Evolutionary conservation across 2,113 vertebrate species (phyloP), one percentile per base, ranked within the genome.

Genomic region (Percopsis transmontana): DNA sequence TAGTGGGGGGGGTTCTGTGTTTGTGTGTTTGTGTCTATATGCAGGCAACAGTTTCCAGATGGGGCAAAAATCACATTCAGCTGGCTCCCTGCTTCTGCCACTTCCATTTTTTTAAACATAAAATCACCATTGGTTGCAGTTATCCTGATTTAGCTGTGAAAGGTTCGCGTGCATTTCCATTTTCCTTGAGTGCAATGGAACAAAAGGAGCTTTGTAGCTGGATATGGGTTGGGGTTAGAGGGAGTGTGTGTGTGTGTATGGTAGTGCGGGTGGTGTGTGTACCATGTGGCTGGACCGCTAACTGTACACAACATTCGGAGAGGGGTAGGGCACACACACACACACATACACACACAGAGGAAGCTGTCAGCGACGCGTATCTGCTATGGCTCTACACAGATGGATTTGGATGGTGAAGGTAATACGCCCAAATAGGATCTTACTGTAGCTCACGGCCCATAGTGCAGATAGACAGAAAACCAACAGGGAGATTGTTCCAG

Each of bases 151-250:
- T 75, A 63, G 58, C 76, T 75, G 66, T 68, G 70, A 76, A 77
- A 64, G 57, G 61, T 66, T 90, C 84, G 85, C 80, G 62, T 90
- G 83, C 72, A 48, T 78, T 81, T 65, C 68, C 58, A 82, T 80
- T 87, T 86, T 90, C 76, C 84, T 68, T 70, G 70, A 84, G 79
- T 87, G 77, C 33, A 78, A 68, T 52, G 72, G 67, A 91, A 92
- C 88, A 92, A 91, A 91, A 87, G 85, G 58, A 74, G 73, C 89
- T 89, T 91, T 90, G 89, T 91, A 69, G 79, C 62, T 71, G 64
- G 58, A 70, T 82, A 71, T 63, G 64, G 66, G 70, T 85, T 84
- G 67, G 64, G 70, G 76, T 82, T 69, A 62, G 68, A 16, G 51
- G n/a, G 24, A 16, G 13, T 33, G 53, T 55, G 19, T 52, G 71